phyloP scores from a whole-genome alignment of 2,888 invertebrate species.

The Bellardia bayeri region DNA sequence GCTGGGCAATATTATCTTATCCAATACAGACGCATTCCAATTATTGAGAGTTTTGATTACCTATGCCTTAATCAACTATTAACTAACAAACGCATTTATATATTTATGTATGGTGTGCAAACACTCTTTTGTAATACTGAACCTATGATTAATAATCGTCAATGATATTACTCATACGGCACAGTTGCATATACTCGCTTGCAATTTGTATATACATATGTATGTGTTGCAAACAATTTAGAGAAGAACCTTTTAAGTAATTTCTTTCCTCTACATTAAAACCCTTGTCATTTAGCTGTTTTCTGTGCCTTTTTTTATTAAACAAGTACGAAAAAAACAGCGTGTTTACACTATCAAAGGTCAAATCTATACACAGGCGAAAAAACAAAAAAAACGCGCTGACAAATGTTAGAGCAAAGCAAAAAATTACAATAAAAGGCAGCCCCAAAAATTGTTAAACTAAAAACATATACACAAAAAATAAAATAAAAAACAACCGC shows the following conservation, averaged over 20 bases:
- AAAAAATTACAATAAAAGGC: constrained; percentile 44
- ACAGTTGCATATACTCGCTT: neutral
- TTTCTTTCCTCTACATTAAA: constrained; percentile 16
- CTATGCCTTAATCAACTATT: no score
- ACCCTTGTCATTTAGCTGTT: constrained; percentile 29
- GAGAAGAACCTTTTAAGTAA: constrained; percentile 1
- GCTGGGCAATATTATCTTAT: no score
- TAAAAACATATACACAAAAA: constrained; percentile 18
- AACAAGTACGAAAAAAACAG: constrained; percentile 22
- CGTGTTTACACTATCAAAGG: constrained; percentile 62
- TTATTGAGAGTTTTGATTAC: no score
- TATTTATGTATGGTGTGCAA: no score
- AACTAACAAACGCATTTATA: no score
- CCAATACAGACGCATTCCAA: no score
- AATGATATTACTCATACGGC: constrained; percentile 5
- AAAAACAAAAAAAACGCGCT: constrained; percentile 34
- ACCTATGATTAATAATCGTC: constrained; percentile 7
- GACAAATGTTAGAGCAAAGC: constrained; percentile 47
- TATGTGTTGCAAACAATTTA: constrained; percentile 13
- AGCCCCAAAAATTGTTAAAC: constrained; percentile 51
- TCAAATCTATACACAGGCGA: constrained; percentile 46
- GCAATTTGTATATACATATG: neutral
- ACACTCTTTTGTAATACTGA: no score
- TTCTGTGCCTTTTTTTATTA: neutral
- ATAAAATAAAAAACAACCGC: constrained; percentile 55